Base-by-base conservation (phyloP, 2,888 invertebrate genomes). In the Ophion slaviceki region DNA sequence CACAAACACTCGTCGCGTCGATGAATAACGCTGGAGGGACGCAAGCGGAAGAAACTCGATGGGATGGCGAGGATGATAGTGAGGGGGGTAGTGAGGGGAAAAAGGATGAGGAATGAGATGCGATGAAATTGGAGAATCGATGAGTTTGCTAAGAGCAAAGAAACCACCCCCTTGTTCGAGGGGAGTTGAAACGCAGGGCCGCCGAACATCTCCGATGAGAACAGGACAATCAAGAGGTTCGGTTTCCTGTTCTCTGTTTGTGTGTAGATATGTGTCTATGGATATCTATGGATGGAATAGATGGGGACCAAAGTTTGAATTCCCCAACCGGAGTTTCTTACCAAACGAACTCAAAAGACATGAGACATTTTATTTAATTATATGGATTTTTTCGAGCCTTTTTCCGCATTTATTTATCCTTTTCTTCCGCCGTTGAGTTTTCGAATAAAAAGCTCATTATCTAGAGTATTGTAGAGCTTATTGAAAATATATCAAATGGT, bases 91-190 rank as follows among this genome's bases (percentile, higher is more conserved):
- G 74, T 6, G 40, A 24, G 61, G 28, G 40, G 62, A 62, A 45
- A 36, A 10, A 75, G 28, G 74, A 24, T 40, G 45, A 32, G 45
- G 61, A 62, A 62, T 61, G 59, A 32, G 45, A 80, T 75, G 68
- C 81, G 40, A 81, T 62, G 81, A 75, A 81, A 81, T 81, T 81
- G 75, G 75, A 75, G 81, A 81, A 81, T 81, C 75, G 81, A 75
- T 75, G 62, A 81, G 81, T 81, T 81, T 81, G 81, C 74, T 68
- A 7, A 47, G 20, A 32, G 81, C 81, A 75, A 75, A 75, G 75
- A 75, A 75, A 32, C 71, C 61, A 20, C 6, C 45, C 70, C 36
- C 53, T 59, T 40, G 64, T 68, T 80, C 66, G 74, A 80, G 59
- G 57, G 40, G 57, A 32, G 53, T 53, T 53, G 70, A 70, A 70